Evolutionary conservation across 2,113 vertebrate genomes (phyloP).

Genomic region (Kryptolebias marmoratus): DNA sequence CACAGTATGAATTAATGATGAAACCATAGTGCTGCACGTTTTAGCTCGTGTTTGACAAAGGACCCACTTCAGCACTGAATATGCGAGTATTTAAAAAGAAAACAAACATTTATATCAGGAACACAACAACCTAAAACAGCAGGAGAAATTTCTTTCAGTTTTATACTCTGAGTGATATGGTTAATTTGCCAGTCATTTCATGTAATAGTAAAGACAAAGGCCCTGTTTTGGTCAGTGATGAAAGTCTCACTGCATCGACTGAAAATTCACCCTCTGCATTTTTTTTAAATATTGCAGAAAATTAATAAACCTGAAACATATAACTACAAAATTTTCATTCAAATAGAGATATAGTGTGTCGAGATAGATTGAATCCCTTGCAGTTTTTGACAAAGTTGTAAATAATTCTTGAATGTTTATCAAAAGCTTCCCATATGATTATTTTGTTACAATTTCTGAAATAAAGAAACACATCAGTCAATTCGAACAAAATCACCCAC

Average conservation of each 20-base stretch:
- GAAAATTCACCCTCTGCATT: constrained; percentile 42
- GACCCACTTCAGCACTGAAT: neutral
- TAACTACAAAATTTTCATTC: neutral
- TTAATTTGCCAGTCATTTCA: constrained; percentile 49
- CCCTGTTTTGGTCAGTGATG: constrained; percentile 69
- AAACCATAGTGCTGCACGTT: constrained; percentile 21
- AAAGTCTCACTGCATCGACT: constrained; percentile 55
- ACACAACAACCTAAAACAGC: neutral
- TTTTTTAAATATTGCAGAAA: neutral
- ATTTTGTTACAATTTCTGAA: neutral
- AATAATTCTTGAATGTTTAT: neutral
- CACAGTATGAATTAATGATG: constrained; percentile 62
- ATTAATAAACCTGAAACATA: constrained; percentile 3
- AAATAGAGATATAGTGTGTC: neutral
- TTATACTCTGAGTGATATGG: neutral
- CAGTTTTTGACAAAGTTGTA: neutral
- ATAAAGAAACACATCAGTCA: neutral
- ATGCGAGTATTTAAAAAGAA: neutral
- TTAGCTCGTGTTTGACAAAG: constrained; percentile 18
- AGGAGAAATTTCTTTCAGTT: constrained; percentile 5
- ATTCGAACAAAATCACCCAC: constrained; percentile 15
- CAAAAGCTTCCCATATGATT: neutral
- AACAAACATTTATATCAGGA: neutral
- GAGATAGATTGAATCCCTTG: too few relatives aligned
- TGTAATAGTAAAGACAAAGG: constrained; percentile 51